Evolutionary conservation across 2,113 vertebrate species (phyloP).

Genomic region (Oryzias javanicus): DNA sequence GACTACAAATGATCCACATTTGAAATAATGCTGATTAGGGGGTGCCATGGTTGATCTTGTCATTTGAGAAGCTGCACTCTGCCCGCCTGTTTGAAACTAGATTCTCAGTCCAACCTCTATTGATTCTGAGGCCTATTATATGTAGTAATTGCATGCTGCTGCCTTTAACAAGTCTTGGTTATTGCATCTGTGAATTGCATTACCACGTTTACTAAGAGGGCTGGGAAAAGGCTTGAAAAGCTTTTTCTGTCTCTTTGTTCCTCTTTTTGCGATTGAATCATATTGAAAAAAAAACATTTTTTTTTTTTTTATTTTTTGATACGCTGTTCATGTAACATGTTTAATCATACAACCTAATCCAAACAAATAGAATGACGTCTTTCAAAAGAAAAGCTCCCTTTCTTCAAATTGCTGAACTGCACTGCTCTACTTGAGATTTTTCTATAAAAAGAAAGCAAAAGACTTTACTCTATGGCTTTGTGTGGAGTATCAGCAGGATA

Average conservation of each 20-base stretch:
- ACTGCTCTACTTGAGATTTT: no score
- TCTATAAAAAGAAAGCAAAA: no score
- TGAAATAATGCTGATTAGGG: conserved; percentile 70
- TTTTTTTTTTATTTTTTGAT: conserved; percentile 11
- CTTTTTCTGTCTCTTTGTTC: conserved; percentile 55
- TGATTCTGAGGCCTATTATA: conserved; percentile 71
- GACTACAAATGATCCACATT: conserved; percentile 74
- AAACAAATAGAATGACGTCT: no score
- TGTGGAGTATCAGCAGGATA: no score
- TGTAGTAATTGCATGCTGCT: conserved; percentile 76
- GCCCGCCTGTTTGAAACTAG: conserved; percentile 69
- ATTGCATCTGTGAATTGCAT: conserved; percentile 77
- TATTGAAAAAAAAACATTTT: conserved; percentile 4
- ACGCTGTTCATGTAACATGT: neutral
- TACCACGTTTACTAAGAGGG: conserved; percentile 73
- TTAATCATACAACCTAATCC: no score
- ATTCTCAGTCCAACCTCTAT: conserved; percentile 66
- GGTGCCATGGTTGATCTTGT: conserved; percentile 65
- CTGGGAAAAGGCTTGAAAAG: conserved; percentile 70
- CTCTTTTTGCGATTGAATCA: conserved; percentile 45
- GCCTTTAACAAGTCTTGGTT: conserved; percentile 78
- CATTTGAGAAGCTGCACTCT: conserved; percentile 74
- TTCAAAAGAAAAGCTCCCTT: no score
- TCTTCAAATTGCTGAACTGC: no score
- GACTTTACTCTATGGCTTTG: no score